A percentile compares a stretch with the other conserved stretches of the same genome.
Evolutionary conservation across 64 coral and sea anemone species (phyloP).

Genomic region (Dendronephthya gigantea): DNA sequence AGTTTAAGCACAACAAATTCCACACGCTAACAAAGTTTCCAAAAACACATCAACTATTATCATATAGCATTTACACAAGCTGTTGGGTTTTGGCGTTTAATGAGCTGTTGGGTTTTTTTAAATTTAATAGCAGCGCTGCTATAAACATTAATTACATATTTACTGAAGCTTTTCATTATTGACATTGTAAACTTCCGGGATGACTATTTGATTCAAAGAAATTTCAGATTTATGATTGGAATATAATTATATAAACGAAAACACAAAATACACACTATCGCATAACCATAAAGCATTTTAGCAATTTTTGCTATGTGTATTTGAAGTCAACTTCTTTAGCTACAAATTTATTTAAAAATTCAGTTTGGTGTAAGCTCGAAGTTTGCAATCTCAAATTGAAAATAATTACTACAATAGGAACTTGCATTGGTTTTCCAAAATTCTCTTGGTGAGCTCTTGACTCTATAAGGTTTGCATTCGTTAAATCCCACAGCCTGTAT

Average conservation of each 20-base stretch:
- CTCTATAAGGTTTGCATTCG: background rate
- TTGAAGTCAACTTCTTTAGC: background rate
- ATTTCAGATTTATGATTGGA: background rate
- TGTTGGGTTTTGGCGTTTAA: too few species aligned
- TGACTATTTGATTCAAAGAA: background rate
- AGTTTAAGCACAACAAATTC: background rate
- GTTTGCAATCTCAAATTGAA: background rate
- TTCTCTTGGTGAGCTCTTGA: too few species aligned
- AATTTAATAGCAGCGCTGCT: too few species aligned
- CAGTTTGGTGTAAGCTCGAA: background rate
- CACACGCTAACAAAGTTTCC: too few species aligned
- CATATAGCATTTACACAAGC: too few species aligned
- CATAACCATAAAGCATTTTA: background rate
- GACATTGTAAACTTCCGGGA: background rate
- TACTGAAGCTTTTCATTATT: background rate
- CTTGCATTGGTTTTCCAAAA: background rate
- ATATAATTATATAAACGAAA: background rate
- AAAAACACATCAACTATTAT: too few species aligned
- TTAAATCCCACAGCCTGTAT: constrained; percentile 20
- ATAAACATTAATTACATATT: background rate
- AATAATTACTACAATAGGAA: background rate
- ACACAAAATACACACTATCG: background rate
- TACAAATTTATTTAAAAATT: background rate
- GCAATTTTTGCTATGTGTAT: background rate
- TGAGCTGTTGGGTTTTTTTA: too few species aligned